Percentiles rank a stretch among this genome's conserved stretches.
phyloP scores from a whole-genome alignment of 2,113 vertebrate genomes.

The Heliornis fulica region DNA sequence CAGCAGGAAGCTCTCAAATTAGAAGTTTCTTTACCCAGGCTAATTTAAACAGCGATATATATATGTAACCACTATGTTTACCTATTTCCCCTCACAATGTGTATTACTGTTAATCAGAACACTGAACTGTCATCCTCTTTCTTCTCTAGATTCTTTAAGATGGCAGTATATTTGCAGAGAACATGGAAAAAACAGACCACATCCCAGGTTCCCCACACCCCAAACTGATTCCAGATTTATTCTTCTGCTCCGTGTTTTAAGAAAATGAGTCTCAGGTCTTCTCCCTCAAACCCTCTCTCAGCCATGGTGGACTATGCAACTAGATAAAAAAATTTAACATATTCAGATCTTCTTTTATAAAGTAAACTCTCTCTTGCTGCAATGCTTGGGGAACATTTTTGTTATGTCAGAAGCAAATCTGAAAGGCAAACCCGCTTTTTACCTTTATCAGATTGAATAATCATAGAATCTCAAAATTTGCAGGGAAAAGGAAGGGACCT shows the following conservation, averaged over 20 bases:
- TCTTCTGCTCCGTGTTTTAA: background rate
- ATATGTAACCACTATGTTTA: conserved; percentile 42
- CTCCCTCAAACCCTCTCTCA: background rate
- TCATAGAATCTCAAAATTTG: too few relatives aligned
- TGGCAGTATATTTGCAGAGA: background rate
- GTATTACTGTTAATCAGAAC: background rate
- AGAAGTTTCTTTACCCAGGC: background rate
- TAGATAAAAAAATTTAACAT: background rate
- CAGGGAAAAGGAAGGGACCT: too few relatives aligned
- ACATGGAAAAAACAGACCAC: background rate
- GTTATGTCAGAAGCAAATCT: background rate
- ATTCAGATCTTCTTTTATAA: background rate
- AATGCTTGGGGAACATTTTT: background rate
- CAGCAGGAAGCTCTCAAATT: conserved; percentile 3
- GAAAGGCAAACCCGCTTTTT: background rate
- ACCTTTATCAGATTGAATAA: background rate
- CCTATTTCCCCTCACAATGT: background rate
- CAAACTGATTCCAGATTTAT: background rate
- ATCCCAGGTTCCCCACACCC: background rate
- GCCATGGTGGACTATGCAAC: background rate
- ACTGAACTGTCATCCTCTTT: background rate
- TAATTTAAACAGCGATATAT: conserved; percentile 45
- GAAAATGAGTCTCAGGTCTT: background rate
- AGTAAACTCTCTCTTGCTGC: background rate
- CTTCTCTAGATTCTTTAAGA: background rate